These are phyloP conservation scores for Temnothorax rugatulus DNA, from an alignment of 2,888 invertebrate species.

Conservation along the genomic window DNA sequence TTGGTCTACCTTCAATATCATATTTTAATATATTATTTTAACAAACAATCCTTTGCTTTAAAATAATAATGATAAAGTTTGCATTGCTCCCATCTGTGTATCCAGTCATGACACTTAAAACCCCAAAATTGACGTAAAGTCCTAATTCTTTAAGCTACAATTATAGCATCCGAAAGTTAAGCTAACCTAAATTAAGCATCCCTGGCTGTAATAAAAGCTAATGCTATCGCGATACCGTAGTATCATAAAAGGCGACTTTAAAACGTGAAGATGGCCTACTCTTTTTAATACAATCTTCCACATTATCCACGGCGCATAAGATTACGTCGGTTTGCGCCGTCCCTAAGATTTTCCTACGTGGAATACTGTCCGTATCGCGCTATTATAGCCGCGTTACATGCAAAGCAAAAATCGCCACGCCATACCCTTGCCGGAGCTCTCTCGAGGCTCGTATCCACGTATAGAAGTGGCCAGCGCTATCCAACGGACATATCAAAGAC, in stretches of 20 bases:
- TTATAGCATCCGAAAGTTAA: background rate
- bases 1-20: background rate
- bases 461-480: conserved; percentile 19
- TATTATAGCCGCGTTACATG: conserved; percentile 41
- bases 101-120: background rate
- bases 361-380: conserved; percentile 5
- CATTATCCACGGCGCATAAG: conserved; percentile 25
- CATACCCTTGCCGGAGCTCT: conserved; percentile 12
- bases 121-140: background rate
- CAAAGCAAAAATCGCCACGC: conserved; percentile 47
- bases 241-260: background rate
- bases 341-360: conserved; percentile 4
- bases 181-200: background rate
- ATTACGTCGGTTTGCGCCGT: conserved; percentile 12
- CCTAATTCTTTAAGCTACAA: background rate
- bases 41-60: background rate
- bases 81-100: background rate
- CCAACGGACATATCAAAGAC: conserved; percentile 46
- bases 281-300: conserved; percentile 6
- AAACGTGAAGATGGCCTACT: background rate
- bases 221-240: background rate
- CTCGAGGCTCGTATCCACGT: conserved; percentile 35
- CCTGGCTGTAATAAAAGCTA: conserved; percentile 12
- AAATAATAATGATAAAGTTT: background rate
- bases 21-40: conserved; percentile 14